Conservation (phyloP, 1,140 invertebrate genomes). For the Lepeophtheirus salmonis region DNA sequence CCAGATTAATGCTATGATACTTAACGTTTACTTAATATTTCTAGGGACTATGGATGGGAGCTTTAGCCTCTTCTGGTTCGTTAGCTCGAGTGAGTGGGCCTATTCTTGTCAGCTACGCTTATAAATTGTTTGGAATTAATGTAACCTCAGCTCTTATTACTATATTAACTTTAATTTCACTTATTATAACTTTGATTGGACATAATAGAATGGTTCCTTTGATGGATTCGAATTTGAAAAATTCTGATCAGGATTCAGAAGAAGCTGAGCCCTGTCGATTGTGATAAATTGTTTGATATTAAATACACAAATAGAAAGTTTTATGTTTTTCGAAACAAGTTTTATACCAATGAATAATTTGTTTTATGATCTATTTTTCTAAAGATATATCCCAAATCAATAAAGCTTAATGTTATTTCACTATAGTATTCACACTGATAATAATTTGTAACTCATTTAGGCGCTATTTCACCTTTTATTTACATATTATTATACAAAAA, state of each 20-base stretch:
- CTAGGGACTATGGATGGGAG: constrained; percentile 23
- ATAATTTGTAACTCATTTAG: too few species aligned
- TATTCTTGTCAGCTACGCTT: constrained; percentile 22
- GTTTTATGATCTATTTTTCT: too few species aligned
- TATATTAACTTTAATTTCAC: background rate
- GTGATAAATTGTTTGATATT: too few species aligned
- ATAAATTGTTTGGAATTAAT: constrained; percentile 14
- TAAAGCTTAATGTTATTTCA: too few species aligned
- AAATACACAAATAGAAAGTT: too few species aligned
- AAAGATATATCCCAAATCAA: too few species aligned
- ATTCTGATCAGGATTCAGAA: too few species aligned
- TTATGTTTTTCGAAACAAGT: too few species aligned
- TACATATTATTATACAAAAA: too few species aligned
- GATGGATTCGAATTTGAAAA: background rate
- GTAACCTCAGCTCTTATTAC: background rate
- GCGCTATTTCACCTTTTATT: too few species aligned
- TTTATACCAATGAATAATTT: too few species aligned
- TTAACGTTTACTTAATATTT: background rate
- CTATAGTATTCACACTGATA: too few species aligned
- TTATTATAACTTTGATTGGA: background rate
- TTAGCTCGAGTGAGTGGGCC: constrained; percentile 21
- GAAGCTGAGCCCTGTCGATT: background rate
- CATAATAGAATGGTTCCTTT: constrained; percentile 10
- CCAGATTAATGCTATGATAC: background rate
- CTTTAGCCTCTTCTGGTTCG: constrained; percentile 21